Evolutionary conservation across 2,797 vertebrate genomes (phyloP).

Genomic region (Fratercula arctica): DNA sequence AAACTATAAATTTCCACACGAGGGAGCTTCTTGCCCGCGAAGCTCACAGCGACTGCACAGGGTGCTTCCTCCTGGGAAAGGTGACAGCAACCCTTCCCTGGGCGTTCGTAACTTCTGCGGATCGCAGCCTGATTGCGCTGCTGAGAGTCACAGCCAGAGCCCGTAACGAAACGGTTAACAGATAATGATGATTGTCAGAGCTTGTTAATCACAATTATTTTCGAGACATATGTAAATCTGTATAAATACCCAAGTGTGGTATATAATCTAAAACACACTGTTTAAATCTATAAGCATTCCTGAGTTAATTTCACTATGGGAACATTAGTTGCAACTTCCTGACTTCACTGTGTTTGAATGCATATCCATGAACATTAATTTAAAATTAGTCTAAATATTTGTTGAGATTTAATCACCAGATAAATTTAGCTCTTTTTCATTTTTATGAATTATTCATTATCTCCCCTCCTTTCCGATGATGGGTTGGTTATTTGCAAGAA

Average conservation of each 20-base stretch:
- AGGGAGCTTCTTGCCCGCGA: constrained; percentile 48
- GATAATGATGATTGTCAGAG: constrained; percentile 66
- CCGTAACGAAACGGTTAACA: constrained; percentile 13
- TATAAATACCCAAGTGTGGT: constrained; percentile 60
- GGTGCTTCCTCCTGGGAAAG: neutral
- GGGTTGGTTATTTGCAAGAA: constrained; percentile 50
- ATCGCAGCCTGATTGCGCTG: neutral
- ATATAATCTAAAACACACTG: constrained; percentile 61
- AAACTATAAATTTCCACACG: constrained; percentile 18
- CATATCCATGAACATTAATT: constrained; percentile 68
- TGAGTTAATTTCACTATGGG: constrained; percentile 60
- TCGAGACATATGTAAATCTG: constrained; percentile 65
- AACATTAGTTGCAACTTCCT: constrained; percentile 62
- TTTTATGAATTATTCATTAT: constrained; percentile 70
- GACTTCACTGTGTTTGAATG: constrained; percentile 62
- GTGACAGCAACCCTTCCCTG: fast-evolving
- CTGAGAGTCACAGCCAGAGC: neutral
- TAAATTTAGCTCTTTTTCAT: constrained; percentile 71
- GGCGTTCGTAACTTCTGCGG: fast-evolving
- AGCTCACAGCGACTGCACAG: neutral
- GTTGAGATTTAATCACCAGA: constrained; percentile 66
- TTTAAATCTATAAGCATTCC: constrained; percentile 62
- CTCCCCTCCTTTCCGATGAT: constrained; percentile 53
- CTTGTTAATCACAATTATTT: constrained; percentile 66
- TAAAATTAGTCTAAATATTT: constrained; percentile 74